Evolutionary conservation across 1,140 invertebrate genomes (phyloP).

Genomic region (Coenobita brevimanus): DNA sequence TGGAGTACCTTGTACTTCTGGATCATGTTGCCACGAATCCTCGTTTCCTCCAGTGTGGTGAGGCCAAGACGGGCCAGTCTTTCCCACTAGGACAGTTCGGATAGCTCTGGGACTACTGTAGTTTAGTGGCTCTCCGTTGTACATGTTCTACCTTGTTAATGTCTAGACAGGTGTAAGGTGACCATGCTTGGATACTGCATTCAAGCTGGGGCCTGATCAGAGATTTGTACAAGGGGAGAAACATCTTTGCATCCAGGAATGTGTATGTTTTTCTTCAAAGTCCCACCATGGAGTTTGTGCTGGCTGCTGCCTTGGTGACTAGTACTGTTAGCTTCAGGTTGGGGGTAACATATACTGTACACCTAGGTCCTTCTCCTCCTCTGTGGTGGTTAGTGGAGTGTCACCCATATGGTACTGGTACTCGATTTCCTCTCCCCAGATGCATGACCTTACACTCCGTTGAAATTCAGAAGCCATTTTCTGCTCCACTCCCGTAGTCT

Average conservation of each 20-base stretch:
- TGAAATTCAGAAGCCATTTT: background rate
- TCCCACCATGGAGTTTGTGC: slow-evolving; percentile 20
- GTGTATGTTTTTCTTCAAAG: background rate
- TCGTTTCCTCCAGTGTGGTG: background rate
- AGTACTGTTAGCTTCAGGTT: slow-evolving; percentile 10
- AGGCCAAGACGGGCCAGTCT: background rate
- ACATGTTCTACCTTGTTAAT: slow-evolving; percentile 8
- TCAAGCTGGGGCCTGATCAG: slow-evolving; percentile 5
- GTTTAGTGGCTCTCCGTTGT: slow-evolving; percentile 9
- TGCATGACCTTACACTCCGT: background rate
- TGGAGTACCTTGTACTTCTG: slow-evolving; percentile 18
- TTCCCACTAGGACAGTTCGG: background rate
- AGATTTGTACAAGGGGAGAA: slow-evolving; percentile 15
- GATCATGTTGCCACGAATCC: background rate
- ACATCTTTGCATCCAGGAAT: slow-evolving; percentile 19
- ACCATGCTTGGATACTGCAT: slow-evolving; percentile 19
- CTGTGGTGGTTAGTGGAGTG: no score
- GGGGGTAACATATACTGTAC: background rate
- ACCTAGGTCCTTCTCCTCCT: slow-evolving; percentile 6
- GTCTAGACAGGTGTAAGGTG: background rate
- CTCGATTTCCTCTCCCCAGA: no score
- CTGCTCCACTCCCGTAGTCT: slow-evolving; percentile 15
- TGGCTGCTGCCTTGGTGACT: slow-evolving; percentile 17
- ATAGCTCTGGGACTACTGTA: background rate
- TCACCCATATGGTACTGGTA: no score